Evolutionary conservation across 2,113 vertebrate species (phyloP).

Genomic region (Thomomys bottae): DNA sequence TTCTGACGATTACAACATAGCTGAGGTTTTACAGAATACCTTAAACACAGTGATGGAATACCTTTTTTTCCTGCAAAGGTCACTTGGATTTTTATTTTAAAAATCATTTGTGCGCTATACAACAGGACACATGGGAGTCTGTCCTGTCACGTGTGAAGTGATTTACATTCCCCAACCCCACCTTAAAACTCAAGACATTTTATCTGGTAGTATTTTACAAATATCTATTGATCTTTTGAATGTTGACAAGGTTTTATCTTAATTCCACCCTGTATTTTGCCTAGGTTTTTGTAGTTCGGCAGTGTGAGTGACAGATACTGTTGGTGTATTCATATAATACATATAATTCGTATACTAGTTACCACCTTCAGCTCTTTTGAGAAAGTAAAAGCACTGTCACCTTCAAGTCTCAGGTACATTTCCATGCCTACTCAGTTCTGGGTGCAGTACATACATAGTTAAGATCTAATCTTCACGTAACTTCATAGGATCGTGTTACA

Average conservation of each 20-base stretch:
- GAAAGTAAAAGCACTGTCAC: neutral
- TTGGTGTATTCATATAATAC: neutral
- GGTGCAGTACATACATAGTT: neutral
- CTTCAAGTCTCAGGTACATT: neutral
- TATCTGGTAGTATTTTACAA: neutral
- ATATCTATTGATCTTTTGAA: constrained; percentile 26
- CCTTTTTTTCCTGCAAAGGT: too few relatives aligned
- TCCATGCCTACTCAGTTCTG: neutral
- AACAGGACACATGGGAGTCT: too few relatives aligned
- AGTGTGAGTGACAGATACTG: constrained; percentile 1
- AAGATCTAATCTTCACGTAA: neutral
- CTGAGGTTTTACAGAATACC: neutral
- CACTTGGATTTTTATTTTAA: too few relatives aligned
- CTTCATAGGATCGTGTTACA: neutral
- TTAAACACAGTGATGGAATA: neutral
- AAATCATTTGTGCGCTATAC: too few relatives aligned
- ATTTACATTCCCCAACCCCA: too few relatives aligned
- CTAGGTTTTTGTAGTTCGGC: neutral
- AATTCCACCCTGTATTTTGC: constrained; percentile 32
- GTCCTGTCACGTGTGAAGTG: too few relatives aligned
- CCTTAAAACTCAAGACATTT: neutral
- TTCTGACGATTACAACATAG: constrained; percentile 4
- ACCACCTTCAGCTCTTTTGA: neutral
- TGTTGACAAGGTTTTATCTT: constrained; percentile 33
- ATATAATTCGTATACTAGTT: neutral